Percentiles rank a stretch among this genome's conserved stretches.
Evolutionary conservation across 2,113 vertebrate species (phyloP).

Genomic region (Zootoca vivipara): DNA sequence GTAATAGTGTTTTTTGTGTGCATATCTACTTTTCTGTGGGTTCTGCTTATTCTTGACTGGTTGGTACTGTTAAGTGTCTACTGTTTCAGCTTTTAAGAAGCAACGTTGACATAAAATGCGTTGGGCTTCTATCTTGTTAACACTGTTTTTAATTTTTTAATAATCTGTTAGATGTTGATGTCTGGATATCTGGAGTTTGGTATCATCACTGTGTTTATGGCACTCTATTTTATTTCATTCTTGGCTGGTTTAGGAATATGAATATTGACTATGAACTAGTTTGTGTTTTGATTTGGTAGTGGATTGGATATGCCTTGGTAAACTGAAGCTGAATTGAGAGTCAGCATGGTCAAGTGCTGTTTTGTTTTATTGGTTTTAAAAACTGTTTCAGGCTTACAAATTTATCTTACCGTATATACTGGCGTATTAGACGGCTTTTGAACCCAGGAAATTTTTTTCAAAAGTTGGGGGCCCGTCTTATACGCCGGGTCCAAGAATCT

Average conservation of each 20-base stretch:
- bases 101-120: background rate
- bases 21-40: background rate
- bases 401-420: too few relatives aligned
- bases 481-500: too few relatives aligned
- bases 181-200: background rate
- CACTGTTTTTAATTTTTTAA: background rate
- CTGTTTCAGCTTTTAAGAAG: background rate
- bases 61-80: background rate
- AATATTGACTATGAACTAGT: background rate
- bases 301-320: background rate
- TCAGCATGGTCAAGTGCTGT: background rate
- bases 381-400: too few relatives aligned
- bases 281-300: background rate
- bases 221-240: background rate
- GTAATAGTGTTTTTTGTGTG: background rate
- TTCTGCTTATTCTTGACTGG: background rate
- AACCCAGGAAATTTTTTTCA: too few relatives aligned
- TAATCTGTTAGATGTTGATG: background rate
- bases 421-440: too few relatives aligned
- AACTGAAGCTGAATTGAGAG: background rate
- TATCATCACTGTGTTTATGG: background rate
- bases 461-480: too few relatives aligned
- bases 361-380: too few relatives aligned
- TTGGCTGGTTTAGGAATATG: background rate
- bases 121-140: background rate